Evolutionary conservation across 2,113 vertebrate species (phyloP).

Genomic region (Drymodes brunneopygia): DNA sequence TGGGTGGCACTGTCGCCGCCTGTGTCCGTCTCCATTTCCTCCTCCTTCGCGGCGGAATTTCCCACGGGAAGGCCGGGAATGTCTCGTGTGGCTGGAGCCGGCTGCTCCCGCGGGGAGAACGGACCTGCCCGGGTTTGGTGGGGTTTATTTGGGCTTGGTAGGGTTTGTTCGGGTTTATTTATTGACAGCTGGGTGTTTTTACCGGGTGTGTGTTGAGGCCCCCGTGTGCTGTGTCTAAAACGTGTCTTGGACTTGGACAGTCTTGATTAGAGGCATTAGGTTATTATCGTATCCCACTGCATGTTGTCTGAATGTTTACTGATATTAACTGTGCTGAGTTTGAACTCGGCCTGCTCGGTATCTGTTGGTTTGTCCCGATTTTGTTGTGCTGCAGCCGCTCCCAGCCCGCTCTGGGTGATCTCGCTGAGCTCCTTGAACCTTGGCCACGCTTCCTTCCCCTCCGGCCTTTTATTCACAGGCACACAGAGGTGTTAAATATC

Average conservation of each 20-base stretch:
- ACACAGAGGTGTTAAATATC: fast-evolving
- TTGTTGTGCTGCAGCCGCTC: background rate
- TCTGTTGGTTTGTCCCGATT: background rate
- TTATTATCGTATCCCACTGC: fast-evolving
- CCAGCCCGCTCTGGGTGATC: fast-evolving
- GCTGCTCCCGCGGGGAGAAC: background rate
- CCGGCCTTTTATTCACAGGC: background rate
- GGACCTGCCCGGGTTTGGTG: fast-evolving
- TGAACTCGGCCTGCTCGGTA: background rate
- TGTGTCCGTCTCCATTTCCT: background rate
- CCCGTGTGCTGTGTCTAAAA: background rate
- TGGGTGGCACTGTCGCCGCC: fast-evolving
- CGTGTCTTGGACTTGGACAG: fast-evolving
- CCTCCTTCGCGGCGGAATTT: background rate
- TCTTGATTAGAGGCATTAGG: background rate
- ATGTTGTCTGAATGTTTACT: background rate
- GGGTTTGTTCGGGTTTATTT: fast-evolving
- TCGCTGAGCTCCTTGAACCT: background rate
- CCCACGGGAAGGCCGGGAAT: fast-evolving
- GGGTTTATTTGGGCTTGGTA: background rate
- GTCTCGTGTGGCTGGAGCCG: fast-evolving
- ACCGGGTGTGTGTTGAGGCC: fast-evolving
- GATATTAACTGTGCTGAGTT: fast-evolving
- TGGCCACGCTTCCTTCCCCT: background rate
- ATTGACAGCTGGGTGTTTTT: fast-evolving